Evolutionary conservation across 53 echinoderm and acorn worm species (phyloP), one percentile per base, ranked within the genome.

Genomic region (Echinometra lucunter): DNA sequence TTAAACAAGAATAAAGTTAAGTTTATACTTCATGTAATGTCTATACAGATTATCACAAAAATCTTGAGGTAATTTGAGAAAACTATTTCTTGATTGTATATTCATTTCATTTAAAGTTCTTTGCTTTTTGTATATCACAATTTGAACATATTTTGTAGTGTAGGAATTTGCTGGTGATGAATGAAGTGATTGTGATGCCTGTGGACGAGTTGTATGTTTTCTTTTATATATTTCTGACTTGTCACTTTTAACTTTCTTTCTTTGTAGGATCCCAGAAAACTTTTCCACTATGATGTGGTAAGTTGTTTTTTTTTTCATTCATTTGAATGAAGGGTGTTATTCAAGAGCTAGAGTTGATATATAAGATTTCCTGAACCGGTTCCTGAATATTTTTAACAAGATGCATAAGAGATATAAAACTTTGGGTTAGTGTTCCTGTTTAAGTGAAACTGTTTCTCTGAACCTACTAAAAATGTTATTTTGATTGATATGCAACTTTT

Each of bases 251-350:
- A 19, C n/a, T n/a, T 45, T 30, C 45, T 28, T 25, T 91, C 25
- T 37, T 37, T 3, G 11, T 69, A 98, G 98, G 97, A 98, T 96
- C 98, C 98, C 25, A 98, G 93, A 87, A 97, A 97, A 94, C 78
- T 98, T 55, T 98, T 98, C 47, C 98, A 98, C 66, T 98, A 98
- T 95, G 95, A 97, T 93, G 98, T 97, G 97, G 98, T 98, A 95
- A 98, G 98, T 97, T 6, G 7, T 40, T 42, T 78, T 17, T 40
- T 42, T 38, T 78, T 32, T 12, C 32, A 10, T 32, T 69, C 34
- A 63, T 25, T 25, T 63, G 21, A 25, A 63, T 63, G 0, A 63
- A 63, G 25, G n/a, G n/a, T n/a, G n/a, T n/a, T n/a, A n/a, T n/a
- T n/a, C n/a, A n/a, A n/a, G n/a, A n/a, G n/a, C n/a, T n/a, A n/a